Percentiles rank a stretch among this genome's conserved stretches.
These are phyloP conservation scores for Sebastes oblongus DNA, from an alignment of 2,797 vertebrate species.

Conservation along the genomic window DNA sequence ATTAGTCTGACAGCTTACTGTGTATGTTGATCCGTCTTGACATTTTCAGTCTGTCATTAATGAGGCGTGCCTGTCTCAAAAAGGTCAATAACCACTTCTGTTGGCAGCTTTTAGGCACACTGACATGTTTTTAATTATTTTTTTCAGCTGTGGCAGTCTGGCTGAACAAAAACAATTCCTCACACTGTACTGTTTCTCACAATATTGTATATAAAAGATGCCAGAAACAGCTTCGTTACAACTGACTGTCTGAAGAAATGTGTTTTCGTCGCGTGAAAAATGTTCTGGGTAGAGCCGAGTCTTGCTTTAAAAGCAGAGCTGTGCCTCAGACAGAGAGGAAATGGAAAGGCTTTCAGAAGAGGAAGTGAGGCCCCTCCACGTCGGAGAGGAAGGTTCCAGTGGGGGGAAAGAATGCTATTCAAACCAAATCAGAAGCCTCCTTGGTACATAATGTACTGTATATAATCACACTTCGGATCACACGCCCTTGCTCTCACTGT, in stretches of 20 bases:
- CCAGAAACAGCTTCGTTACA: not conserved
- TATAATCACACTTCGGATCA: conserved; percentile 13
- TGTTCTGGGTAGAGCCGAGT: conserved; percentile 2
- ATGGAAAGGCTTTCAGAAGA: conserved; percentile 71
- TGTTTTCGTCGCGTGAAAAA: conserved; percentile 3
- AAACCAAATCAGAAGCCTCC: conserved; percentile 53
- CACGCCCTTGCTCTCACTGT: not conserved
- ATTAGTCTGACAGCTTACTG: not conserved
- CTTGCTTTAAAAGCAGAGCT: conserved; percentile 42
- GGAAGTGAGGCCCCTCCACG: conserved; percentile 73
- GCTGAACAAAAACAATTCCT: not conserved
- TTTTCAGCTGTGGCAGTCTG: not conserved
- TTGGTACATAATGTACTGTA: conserved; percentile 59
- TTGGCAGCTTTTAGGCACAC: not conserved
- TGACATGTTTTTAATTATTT: conserved; percentile 5
- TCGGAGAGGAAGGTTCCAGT: conserved; percentile 66
- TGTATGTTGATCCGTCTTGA: not conserved
- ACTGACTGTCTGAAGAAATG: not conserved
- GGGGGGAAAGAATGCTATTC: conserved; percentile 57
- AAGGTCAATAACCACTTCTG: conserved; percentile 10
- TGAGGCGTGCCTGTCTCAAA: not conserved
- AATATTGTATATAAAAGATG: not conserved
- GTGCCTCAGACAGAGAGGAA: conserved; percentile 70
- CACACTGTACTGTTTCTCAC: not conserved
- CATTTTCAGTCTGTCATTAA: conserved; percentile 28